Evolutionary conservation across 2,113 vertebrate species (phyloP), one percentile per base, ranked within the genome.

Genomic region (Hirundichthys speculiger): DNA sequence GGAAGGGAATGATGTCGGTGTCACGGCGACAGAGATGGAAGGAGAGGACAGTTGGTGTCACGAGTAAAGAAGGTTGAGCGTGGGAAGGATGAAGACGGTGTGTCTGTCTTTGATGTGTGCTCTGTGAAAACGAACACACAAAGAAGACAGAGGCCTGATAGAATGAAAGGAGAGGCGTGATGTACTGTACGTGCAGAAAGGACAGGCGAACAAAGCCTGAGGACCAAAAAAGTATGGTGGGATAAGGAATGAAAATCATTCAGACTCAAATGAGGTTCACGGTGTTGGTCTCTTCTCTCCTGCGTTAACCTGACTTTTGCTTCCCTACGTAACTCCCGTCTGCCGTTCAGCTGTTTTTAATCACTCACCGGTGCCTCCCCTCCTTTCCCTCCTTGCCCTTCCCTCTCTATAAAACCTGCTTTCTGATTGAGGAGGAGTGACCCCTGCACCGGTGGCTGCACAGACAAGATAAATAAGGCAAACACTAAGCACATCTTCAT

Each of bases 21-120:
- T 10, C 11, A 5, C 11, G 30, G 7, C 42, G 6, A 7, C n/a
- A 45, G 16, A 18, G 43, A 45, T 45, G 43, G 18, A 19, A 19
- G 20, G 34, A 57, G 43, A 69, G 74, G 74, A 83, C 79, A 56
- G 19, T 19, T 66, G 11, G 77, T 69, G 81, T 75, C 82, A 67
- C 4, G 15, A 18, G 42, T 3, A 22, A 71, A 53, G 64, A 54
- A 22, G 46, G 30, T 30, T 59, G 64, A 71, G 69, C 69, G 54
- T 79, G 84, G 69, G 86, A 83, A 83, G 75, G 48, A 16, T 48
- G 38, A 22, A 16, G 2, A 19, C 2, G 38, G 9, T 34, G 30
- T 34, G 49, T 18, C 61, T 49, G 69, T 53, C 15, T 45, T n/a
- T 53, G 45, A 38, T 38, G 60, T 40, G 67, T 59, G 53, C 24